Base-by-base conservation (phyloP, 1,140 invertebrate genomes). In the Drosophila miranda region DNA sequence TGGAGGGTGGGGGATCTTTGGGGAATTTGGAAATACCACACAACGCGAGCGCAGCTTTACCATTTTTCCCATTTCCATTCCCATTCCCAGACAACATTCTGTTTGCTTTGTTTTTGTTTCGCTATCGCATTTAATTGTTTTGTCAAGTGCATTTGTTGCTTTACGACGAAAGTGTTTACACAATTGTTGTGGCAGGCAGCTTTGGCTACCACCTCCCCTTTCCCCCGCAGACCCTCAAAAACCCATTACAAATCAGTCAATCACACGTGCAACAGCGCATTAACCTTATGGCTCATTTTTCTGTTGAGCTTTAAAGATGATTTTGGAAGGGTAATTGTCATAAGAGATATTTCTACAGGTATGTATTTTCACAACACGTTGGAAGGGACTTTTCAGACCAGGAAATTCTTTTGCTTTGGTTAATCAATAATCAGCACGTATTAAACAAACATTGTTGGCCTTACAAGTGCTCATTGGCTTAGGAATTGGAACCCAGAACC, bases 91-190 rank as follows among this genome's bases (percentile, higher is more conserved):
- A 34, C 16, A 9, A 41, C 19, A 2, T 45, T 11, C 11, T 23
- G 13, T 46, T 44, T 56, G 26, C 7, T 48, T 49, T 55, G 21
- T 50, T 69, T 26, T 9, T 21, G 23, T 21, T 34, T 61, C 58
- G 30, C 9, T 68, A 62, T 54, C 45, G 61, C 49, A 54, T 45
- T 70, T 70, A 41, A 70, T 70, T 70, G 67, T 70, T 70, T 70
- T 70, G 64, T 28, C 45, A 58, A 52, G 67, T 70, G 54, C 66
- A 59, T 52, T 59, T 51, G 45, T 30, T 68, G 41, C 48, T 57
- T 14, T 45, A 58, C 48, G 52, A 8, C 30, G 43, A 68, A 55
- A 49, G 62, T 70, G 67, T 70, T 70, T 70, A 51, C 66, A 70
- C 67, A 70, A 59, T 70, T 69, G 67, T 70, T 70, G 67, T 64